phyloP scores from a whole-genome alignment of 1,140 invertebrate genomes.

The Vollenhovia emeryi region DNA sequence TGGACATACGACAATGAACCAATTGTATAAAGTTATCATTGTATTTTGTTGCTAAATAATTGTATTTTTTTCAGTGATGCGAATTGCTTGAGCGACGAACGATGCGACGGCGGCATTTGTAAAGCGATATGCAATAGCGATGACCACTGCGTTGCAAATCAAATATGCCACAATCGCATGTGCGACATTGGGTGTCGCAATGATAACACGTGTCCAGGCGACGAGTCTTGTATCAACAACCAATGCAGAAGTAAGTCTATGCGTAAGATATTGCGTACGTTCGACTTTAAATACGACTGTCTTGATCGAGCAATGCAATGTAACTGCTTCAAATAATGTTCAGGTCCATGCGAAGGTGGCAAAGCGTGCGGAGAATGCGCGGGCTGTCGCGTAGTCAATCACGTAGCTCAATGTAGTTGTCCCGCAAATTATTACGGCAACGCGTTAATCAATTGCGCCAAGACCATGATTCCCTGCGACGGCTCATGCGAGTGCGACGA shows the following conservation, averaged over 20 bases:
- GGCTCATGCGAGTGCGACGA: conserved; percentile 91
- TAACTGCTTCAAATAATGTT: conserved; percentile 71
- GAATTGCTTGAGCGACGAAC: conserved; percentile 93
- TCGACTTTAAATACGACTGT: neutral
- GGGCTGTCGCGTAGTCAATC: conserved; percentile 92
- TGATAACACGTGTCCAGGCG: conserved; percentile 90
- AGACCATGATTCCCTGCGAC: conserved; percentile 89
- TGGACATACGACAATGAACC: conserved; percentile 56
- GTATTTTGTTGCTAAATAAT: neutral
- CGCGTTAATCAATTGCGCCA: conserved; percentile 90
- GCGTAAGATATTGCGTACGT: neutral
- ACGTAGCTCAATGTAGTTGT: conserved; percentile 94
- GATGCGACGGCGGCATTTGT: conserved; percentile 92
- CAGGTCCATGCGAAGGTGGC: conserved; percentile 91
- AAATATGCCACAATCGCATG: conserved; percentile 94
- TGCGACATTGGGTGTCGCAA: conserved; percentile 94
- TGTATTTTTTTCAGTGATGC: conserved; percentile 87
- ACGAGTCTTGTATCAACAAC: conserved; percentile 93
- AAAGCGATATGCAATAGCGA: conserved; percentile 94
- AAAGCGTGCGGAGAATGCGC: conserved; percentile 93
- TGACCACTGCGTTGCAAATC: conserved; percentile 90
- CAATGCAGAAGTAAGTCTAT: conserved; percentile 89
- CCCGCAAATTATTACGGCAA: conserved; percentile 92
- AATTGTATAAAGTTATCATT: neutral
- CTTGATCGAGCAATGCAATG: neutral